These are phyloP conservation scores for Reticulitermes speratus DNA, from an alignment of 1,140 invertebrate genomes.

Conservation along the genomic window DNA sequence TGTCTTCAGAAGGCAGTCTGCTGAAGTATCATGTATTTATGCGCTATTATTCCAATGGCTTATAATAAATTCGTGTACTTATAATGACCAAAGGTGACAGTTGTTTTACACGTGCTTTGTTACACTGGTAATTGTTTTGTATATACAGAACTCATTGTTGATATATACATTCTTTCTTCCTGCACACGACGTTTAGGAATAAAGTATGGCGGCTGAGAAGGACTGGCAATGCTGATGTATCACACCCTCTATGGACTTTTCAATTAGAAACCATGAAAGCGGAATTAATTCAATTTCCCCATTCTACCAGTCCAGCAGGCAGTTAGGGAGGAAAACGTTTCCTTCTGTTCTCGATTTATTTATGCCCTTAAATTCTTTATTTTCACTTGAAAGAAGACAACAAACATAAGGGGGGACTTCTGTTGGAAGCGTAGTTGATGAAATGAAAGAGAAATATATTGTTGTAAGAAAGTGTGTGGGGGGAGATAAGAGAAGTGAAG, in stretches of 20 bases:
- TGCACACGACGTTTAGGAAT: background rate
- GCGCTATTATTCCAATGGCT: too few species aligned
- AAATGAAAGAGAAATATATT: background rate
- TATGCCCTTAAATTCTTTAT: conserved; percentile 19
- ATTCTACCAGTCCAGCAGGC: background rate
- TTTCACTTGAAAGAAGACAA: background rate
- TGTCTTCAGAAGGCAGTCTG: too few species aligned
- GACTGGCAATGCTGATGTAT: background rate
- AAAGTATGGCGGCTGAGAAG: background rate
- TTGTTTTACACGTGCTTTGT: too few species aligned
- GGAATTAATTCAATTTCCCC: conserved; percentile 18
- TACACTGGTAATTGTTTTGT: too few species aligned
- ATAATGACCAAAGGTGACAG: too few species aligned
- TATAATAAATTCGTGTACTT: too few species aligned
- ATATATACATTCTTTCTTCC: background rate
- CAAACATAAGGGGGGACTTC: background rate
- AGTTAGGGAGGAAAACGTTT: background rate
- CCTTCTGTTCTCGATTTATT: conserved; percentile 13
- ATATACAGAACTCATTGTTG: background rate
- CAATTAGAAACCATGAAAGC: conserved; percentile 18
- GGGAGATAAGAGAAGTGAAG: background rate
- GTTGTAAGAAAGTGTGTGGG: background rate
- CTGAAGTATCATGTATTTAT: too few species aligned
- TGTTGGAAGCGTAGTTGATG: background rate
- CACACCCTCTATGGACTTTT: conserved; percentile 15